A percentile compares a stretch with the other conserved stretches of the same genome.
These are phyloP conservation scores for Noctua janthe DNA, from an alignment of 2,888 invertebrate species.

Conservation along the genomic window DNA sequence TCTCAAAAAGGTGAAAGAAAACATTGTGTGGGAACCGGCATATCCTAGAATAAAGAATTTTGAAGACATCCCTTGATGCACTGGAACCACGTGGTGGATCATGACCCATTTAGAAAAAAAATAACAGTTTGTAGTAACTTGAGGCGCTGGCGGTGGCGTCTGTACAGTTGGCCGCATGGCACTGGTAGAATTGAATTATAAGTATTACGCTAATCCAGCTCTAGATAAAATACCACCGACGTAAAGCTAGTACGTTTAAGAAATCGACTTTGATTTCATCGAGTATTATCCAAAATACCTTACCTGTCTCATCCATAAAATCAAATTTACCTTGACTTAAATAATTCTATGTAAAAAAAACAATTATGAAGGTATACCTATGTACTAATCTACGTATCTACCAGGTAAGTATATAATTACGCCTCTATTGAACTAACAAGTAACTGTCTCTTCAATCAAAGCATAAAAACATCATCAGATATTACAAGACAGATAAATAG, in stretches of 20 bases:
- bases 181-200: too few relatives aligned
- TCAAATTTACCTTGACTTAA: background rate
- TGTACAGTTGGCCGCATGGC: too few relatives aligned
- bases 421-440: background rate
- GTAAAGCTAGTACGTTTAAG: background rate
- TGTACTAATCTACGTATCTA: background rate
- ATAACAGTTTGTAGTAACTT: too few relatives aligned
- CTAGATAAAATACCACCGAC: background rate
- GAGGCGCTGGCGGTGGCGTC: too few relatives aligned
- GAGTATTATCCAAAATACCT: background rate
- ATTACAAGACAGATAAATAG: background rate
- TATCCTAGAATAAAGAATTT: too few relatives aligned
- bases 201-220: background rate
- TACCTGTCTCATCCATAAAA: background rate
- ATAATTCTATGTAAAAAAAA: background rate
- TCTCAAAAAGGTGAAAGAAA: background rate
- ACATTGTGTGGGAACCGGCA: background rate
- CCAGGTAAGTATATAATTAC: background rate
- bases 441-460: constrained; percentile 5
- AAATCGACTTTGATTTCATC: background rate
- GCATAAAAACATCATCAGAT: background rate
- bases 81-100: too few relatives aligned
- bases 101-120: too few relatives aligned
- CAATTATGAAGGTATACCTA: background rate
- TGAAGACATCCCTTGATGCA: too few relatives aligned